A percentile compares a stretch with the other conserved stretches of the same genome.
Conservation (phyloP, 2,113 vertebrate species). For the Thalassarche chlororhynchos region DNA sequence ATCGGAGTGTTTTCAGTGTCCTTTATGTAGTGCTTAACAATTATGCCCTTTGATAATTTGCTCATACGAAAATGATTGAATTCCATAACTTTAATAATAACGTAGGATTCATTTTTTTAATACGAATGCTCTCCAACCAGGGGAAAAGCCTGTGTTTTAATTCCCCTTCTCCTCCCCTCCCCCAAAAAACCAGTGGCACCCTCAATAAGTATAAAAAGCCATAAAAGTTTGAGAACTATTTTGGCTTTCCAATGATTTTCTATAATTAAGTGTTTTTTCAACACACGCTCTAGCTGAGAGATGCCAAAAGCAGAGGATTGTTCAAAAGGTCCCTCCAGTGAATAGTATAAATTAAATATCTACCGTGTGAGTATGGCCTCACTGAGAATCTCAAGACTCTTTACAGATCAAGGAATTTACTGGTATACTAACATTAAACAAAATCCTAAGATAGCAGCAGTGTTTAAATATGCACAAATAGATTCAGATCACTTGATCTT, state of each 20-base stretch:
- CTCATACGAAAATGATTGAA: not conserved
- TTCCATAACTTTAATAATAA: constrained; percentile 12
- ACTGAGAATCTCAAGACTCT: constrained; percentile 9
- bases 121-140: not conserved
- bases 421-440: constrained; percentile 29
- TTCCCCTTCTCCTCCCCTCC: not conserved
- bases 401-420: constrained; percentile 49
- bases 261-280: constrained; percentile 66
- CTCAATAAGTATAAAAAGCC: constrained; percentile 5
- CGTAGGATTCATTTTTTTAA: not conserved
- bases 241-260: constrained; percentile 72
- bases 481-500: constrained; percentile 48
- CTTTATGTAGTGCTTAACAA: not conserved
- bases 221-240: constrained; percentile 57
- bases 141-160: not conserved
- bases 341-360: constrained; percentile 55
- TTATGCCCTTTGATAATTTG: not conserved
- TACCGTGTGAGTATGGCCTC: constrained; percentile 46
- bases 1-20: not conserved
- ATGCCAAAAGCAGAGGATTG: constrained; percentile 43
- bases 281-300: constrained; percentile 45
- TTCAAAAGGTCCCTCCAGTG: constrained; percentile 40
- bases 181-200: constrained; percentile 1
- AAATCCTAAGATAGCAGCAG: constrained; percentile 30
- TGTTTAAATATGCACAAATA: constrained; percentile 50